Evolutionary conservation across 2,797 vertebrate genomes (phyloP).

Genomic region (Lithobates pipiens): DNA sequence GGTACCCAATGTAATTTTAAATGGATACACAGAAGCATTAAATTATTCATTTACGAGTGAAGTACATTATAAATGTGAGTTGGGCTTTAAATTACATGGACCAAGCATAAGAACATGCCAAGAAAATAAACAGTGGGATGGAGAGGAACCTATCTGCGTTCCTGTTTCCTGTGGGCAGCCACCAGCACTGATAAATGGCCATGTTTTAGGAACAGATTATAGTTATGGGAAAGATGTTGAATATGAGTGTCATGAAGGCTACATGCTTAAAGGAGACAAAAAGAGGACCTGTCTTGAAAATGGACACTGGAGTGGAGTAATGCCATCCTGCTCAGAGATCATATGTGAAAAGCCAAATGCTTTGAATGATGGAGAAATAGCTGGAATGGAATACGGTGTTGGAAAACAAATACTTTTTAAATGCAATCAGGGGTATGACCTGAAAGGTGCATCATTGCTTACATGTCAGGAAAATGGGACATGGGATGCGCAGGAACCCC

Average conservation of each 20-base stretch:
- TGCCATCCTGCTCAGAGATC: slow-evolving; percentile 79
- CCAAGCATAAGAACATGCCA: slow-evolving; percentile 79
- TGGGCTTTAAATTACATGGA: slow-evolving; percentile 87
- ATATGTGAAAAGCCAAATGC: slow-evolving; percentile 76
- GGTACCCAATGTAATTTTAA: slow-evolving; percentile 76
- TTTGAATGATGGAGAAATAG: slow-evolving; percentile 77
- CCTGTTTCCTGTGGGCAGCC: slow-evolving; percentile 86
- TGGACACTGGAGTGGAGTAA: slow-evolving; percentile 87
- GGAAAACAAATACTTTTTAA: slow-evolving; percentile 81
- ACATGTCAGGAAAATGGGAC: slow-evolving; percentile 83
- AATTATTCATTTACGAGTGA: slow-evolving; percentile 78
- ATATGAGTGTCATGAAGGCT: slow-evolving; percentile 85
- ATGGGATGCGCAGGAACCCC: slow-evolving; percentile 85
- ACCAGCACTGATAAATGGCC: slow-evolving; percentile 74
- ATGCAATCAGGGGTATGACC: slow-evolving; percentile 84
- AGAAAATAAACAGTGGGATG: slow-evolving; percentile 84
- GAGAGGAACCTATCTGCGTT: slow-evolving; percentile 82
- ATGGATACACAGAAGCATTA: slow-evolving; percentile 79
- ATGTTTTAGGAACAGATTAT: slow-evolving; percentile 79
- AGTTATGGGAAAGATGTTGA: slow-evolving; percentile 79
- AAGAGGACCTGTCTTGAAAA: slow-evolving; percentile 85
- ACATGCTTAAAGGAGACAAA: slow-evolving; percentile 80
- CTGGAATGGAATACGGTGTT: slow-evolving; percentile 82
- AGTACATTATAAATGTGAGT: slow-evolving; percentile 82
- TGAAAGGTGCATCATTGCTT: slow-evolving; percentile 75